Evolutionary conservation across 2,888 invertebrate genomes (phyloP).

Genomic region (Leucoma salicis): DNA sequence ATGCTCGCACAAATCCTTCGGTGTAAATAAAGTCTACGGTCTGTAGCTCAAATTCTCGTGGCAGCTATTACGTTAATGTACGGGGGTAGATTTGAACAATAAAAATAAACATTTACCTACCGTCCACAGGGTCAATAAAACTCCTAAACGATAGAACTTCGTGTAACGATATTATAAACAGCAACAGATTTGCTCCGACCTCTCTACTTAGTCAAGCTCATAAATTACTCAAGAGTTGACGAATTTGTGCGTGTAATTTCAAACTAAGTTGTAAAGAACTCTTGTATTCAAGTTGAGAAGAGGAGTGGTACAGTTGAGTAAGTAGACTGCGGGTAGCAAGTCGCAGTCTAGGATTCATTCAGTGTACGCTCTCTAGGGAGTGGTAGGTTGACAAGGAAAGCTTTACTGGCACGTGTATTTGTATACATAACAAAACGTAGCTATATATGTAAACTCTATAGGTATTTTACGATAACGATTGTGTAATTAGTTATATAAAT

Average conservation of each 20-base stretch:
- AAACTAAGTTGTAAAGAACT: slow-evolving; percentile 8
- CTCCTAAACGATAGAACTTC: slow-evolving; percentile 62
- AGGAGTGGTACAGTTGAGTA: neutral
- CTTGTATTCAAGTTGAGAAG: neutral
- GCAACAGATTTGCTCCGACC: slow-evolving; percentile 44
- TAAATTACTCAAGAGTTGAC: slow-evolving; percentile 31
- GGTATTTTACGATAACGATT: no score
- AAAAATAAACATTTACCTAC: slow-evolving; percentile 70
- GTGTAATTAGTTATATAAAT: no score
- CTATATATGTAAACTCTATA: no score
- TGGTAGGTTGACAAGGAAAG: neutral
- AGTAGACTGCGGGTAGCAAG: neutral
- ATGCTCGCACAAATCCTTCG: slow-evolving; percentile 18
- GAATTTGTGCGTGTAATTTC: slow-evolving; percentile 7
- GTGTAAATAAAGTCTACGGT: slow-evolving; percentile 40
- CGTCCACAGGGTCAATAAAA: slow-evolving; percentile 51
- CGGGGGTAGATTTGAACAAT: slow-evolving; percentile 66
- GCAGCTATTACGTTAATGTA: slow-evolving; percentile 68
- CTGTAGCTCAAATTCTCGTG: slow-evolving; percentile 59
- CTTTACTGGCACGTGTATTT: no score
- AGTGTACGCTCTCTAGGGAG: neutral
- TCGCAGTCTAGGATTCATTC: neutral
- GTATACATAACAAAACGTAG: no score
- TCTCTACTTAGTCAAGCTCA: slow-evolving; percentile 35
- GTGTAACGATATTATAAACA: slow-evolving; percentile 56